These are phyloP conservation scores for Frankliniella fusca DNA, from an alignment of 2,888 invertebrate species.

Conservation along the genomic window DNA sequence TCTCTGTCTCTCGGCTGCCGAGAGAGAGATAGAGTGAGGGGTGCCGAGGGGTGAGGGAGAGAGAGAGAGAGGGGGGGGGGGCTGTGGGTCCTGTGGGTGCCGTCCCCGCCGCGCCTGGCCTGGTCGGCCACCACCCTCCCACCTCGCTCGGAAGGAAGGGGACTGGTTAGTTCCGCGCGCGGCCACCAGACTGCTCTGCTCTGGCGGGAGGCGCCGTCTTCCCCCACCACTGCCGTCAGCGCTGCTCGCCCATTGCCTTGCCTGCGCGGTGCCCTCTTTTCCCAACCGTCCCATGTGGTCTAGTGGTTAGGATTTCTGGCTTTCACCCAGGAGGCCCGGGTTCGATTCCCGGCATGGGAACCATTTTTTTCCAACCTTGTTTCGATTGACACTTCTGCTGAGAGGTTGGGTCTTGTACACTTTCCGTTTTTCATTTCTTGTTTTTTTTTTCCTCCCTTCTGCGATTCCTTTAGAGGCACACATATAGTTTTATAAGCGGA, in stretches of 20 bases:
- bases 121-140: not conserved
- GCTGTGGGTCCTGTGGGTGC: not conserved
- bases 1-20: too few relatives aligned
- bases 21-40: too few relatives aligned
- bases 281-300: not conserved
- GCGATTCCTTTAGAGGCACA: too few relatives aligned
- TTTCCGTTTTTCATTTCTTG: not conserved
- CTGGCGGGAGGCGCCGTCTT: not conserved
- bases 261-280: not conserved
- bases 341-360: conserved; percentile 25
- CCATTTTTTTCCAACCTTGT: too few relatives aligned
- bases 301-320: conserved; percentile 26
- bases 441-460: too few relatives aligned
- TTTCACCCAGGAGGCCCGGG: conserved; percentile 25
- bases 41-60: too few relatives aligned
- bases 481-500: too few relatives aligned
- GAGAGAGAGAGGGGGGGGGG: too few relatives aligned
- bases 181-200: not conserved
- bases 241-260: not conserved
- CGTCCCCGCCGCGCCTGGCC: not conserved
- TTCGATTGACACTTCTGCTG: too few relatives aligned
- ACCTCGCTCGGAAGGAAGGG: too few relatives aligned
- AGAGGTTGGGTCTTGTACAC: not conserved
- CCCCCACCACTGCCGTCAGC: not conserved
- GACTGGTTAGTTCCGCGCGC: not conserved